A percentile compares a stretch with the other conserved stretches of the same genome.
Conservation (phyloP, 2,797 vertebrate genomes). For the Furcifer pardalis region DNA sequence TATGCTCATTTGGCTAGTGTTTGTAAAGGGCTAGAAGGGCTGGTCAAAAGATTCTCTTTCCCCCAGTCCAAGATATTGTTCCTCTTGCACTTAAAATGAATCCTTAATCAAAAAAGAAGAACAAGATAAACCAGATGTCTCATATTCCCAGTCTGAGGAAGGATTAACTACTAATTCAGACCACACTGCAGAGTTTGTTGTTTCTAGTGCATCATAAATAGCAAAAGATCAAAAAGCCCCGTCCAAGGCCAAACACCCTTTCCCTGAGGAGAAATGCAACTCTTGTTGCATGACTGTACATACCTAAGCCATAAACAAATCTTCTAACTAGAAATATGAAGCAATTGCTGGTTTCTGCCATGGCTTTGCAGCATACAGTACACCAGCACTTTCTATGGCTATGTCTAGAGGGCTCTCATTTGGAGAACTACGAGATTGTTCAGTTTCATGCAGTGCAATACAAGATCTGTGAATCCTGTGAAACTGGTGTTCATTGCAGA, state of each 20-base stretch:
- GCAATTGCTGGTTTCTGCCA: not conserved
- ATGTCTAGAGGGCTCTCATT: not conserved
- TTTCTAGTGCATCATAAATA: constrained; percentile 1
- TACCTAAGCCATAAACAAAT: not conserved
- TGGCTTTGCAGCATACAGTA: not conserved
- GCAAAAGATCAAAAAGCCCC: not conserved
- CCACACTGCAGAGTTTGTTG: constrained; percentile 24
- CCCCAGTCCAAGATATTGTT: not conserved
- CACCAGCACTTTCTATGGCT: not conserved
- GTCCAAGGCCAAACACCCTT: not conserved
- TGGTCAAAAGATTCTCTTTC: not conserved
- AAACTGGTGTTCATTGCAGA: not conserved
- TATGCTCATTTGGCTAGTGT: not conserved
- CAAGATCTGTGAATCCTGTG: no score
- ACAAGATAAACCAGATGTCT: not conserved
- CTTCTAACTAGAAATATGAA: not conserved
- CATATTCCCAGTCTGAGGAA: not conserved
- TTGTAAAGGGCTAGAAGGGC: constrained; percentile 1
- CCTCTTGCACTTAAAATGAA: constrained; percentile 32
- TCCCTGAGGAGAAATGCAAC: not conserved
- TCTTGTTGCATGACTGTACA: not conserved
- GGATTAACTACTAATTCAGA: constrained; percentile 31
- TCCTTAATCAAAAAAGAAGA: constrained; percentile 25
- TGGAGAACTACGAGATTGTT: not conserved
- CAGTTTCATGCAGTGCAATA: not conserved